Evolutionary conservation across 2,888 invertebrate species (phyloP).

Genomic region (Dyspetes luteomarginatus): DNA sequence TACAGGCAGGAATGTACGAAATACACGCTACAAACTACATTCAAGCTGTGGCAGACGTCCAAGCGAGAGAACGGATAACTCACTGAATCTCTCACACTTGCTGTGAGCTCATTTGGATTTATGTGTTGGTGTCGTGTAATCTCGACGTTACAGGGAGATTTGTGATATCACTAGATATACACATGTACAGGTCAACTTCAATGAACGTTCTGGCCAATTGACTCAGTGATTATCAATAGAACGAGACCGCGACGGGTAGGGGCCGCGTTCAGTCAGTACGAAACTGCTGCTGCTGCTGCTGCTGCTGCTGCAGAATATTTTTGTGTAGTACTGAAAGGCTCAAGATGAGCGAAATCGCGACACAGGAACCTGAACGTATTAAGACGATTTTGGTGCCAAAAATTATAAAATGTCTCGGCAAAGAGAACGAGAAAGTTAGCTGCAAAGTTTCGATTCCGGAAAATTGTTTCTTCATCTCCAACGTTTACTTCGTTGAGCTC

Average conservation of each 20-base stretch:
- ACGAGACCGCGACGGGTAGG: background rate
- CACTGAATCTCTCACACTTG: too few species aligned
- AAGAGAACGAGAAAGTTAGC: slow-evolving; percentile 37
- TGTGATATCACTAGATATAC: background rate
- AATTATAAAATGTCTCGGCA: slow-evolving; percentile 53
- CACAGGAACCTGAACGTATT: slow-evolving; percentile 57
- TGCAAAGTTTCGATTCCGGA: slow-evolving; percentile 64
- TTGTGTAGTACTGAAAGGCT: background rate
- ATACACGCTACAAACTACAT: background rate
- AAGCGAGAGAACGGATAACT: background rate
- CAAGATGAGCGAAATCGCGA: slow-evolving; percentile 14
- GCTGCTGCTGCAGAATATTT: background rate
- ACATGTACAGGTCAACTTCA: background rate
- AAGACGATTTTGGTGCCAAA: slow-evolving; percentile 56
- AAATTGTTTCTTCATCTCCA: slow-evolving; percentile 68
- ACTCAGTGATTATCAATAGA: background rate
- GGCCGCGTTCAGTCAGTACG: background rate
- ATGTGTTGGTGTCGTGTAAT: background rate
- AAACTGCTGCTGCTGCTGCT: background rate
- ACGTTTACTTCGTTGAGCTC: slow-evolving; percentile 67
- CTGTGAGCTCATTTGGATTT: too few species aligned
- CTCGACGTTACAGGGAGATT: background rate
- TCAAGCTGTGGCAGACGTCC: background rate
- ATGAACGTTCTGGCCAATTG: background rate
- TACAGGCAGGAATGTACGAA: background rate